Conservation (phyloP, 2,797 vertebrate genomes). For the Trichosurus vulpecula region DNA sequence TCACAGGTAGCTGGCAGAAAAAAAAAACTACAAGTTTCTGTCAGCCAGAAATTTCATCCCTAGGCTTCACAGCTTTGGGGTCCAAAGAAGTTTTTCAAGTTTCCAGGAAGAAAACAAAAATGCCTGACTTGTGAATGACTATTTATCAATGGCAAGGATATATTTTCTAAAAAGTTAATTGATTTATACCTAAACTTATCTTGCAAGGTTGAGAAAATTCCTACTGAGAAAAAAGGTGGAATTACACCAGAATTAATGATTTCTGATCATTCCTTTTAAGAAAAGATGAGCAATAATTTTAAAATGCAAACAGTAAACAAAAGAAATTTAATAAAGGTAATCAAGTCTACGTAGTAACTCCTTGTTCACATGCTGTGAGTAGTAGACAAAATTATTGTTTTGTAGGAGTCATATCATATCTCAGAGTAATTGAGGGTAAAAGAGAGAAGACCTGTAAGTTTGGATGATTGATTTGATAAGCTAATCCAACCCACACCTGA, state of each 20-base stretch:
- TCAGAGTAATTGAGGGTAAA: neutral
- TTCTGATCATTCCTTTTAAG: neutral
- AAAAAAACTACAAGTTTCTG: neutral
- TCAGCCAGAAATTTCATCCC: neutral
- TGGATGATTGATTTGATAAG: neutral
- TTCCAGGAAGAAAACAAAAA: neutral
- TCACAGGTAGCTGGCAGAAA: neutral
- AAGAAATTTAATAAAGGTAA: neutral
- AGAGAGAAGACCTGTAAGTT: neutral
- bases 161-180: neutral
- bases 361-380: neutral
- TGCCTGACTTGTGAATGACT: neutral
- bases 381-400: neutral
- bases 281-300: neutral
- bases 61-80: neutral
- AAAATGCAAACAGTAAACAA: neutral
- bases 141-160: neutral
- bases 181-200: neutral
- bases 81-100: neutral
- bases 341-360: neutral
- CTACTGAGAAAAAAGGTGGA: neutral
- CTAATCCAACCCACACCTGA: neutral
- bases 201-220: neutral
- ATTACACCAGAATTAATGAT: neutral
- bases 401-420: neutral